phyloP scores from a whole-genome alignment of 2,113 vertebrate genomes.

The Pionites leucogaster region DNA sequence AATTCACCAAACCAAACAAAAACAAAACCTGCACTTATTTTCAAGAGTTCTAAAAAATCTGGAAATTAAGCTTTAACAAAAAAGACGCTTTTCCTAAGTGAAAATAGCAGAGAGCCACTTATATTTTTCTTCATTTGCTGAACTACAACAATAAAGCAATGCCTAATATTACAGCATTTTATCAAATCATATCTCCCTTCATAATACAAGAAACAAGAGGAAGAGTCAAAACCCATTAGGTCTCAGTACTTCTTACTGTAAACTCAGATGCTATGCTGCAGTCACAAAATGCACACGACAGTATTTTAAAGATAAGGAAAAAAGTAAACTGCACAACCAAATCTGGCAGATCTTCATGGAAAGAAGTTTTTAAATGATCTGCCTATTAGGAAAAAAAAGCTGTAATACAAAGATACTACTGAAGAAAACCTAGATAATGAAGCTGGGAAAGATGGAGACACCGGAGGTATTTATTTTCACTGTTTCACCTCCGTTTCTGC shows the following conservation, averaged over 20 bases:
- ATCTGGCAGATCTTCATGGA: neutral
- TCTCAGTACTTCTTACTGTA: neutral
- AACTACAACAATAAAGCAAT: neutral
- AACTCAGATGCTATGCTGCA: neutral
- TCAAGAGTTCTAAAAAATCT: neutral
- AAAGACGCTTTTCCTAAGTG: neutral
- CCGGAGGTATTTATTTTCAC: neutral
- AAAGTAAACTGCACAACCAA: neutral
- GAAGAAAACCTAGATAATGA: neutral
- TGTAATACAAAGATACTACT: neutral
- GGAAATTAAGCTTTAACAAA: neutral
- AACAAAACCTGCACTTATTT: neutral
- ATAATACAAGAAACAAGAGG: neutral
- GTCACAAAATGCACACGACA: neutral
- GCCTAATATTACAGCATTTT: neutral
- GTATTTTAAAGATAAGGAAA: neutral
- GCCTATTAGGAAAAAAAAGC: neutral
- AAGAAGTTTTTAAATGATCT: neutral
- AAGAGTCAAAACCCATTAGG: neutral
- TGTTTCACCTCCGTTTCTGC: neutral
- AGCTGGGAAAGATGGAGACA: neutral
- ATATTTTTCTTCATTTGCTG: neutral
- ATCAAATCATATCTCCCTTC: neutral
- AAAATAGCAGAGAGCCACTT: neutral
- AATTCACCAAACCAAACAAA: neutral